Evolutionary conservation across 2,113 vertebrate species (phyloP).

Genomic region (Shinisaurus crocodilurus): DNA sequence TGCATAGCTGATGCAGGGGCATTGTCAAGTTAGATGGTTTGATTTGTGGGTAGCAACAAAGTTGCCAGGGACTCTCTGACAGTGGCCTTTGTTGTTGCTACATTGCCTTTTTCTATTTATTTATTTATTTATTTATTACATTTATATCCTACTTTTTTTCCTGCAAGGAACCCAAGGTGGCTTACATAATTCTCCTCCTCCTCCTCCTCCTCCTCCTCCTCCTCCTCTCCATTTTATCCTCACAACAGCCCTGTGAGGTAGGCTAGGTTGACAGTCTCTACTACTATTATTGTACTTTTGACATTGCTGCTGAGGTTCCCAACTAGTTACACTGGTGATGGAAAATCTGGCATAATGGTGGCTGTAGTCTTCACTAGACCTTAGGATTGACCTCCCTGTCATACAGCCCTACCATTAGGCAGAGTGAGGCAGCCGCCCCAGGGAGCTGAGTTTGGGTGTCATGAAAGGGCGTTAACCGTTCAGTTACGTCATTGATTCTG

Average conservation of each 20-base stretch:
- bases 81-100: not conserved
- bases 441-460: not conserved
- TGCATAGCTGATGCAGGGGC: not conserved
- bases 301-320: not conserved
- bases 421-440: not conserved
- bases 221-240: no score
- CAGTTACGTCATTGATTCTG: not conserved
- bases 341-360: not conserved
- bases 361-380: no score
- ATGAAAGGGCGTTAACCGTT: not conserved
- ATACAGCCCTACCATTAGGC: not conserved
- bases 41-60: not conserved
- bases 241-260: no score
- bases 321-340: not conserved
- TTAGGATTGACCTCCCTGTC: not conserved
- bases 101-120: not conserved
- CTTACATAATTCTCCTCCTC: no score
- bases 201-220: not conserved
- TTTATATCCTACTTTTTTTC: no score
- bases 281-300: not conserved
- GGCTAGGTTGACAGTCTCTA: no score
- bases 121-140: no score
- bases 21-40: not conserved
- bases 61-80: not conserved
- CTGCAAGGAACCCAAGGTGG: no score